phyloP scores from a whole-genome alignment of 2,888 invertebrate species.

The Eustalomyia histrio region DNA sequence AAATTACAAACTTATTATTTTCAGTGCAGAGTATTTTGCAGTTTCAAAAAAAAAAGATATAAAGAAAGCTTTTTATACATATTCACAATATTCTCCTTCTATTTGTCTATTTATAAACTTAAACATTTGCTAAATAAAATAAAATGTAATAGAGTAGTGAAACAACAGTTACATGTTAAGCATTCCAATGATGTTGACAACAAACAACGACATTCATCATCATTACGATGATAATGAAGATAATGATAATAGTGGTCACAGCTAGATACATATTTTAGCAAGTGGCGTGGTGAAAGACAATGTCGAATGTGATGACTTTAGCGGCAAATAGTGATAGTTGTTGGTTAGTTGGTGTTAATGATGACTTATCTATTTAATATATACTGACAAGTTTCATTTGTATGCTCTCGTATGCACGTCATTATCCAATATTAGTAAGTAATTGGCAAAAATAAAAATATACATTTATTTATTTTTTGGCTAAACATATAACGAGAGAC shows the following conservation, averaged over 20 bases:
- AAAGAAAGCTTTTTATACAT: slow-evolving; percentile 19
- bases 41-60: slow-evolving; percentile 10
- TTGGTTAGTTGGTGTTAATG: slow-evolving; percentile 7
- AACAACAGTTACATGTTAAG: slow-evolving; percentile 55
- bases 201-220: not conserved
- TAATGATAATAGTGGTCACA: slow-evolving; percentile 18
- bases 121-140: slow-evolving; percentile 23
- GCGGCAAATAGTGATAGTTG: slow-evolving; percentile 1
- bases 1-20: too few relatives aligned
- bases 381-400: slow-evolving; percentile 15
- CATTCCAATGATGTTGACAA: slow-evolving; percentile 43
- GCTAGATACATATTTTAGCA: slow-evolving; percentile 1
- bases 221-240: slow-evolving; percentile 18
- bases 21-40: not conserved
- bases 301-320: not conserved
- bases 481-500: not conserved
- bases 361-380: slow-evolving; percentile 27
- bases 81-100: not conserved
- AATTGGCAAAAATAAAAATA: slow-evolving; percentile 32
- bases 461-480: not conserved
- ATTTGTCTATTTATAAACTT: slow-evolving; percentile 22
- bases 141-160: slow-evolving; percentile 24
- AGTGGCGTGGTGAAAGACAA: not conserved
- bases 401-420: not conserved
- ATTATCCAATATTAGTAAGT: slow-evolving; percentile 4